Conservation (phyloP, 2,888 invertebrate species). For the Caenorhabditis sulstoni region DNA sequence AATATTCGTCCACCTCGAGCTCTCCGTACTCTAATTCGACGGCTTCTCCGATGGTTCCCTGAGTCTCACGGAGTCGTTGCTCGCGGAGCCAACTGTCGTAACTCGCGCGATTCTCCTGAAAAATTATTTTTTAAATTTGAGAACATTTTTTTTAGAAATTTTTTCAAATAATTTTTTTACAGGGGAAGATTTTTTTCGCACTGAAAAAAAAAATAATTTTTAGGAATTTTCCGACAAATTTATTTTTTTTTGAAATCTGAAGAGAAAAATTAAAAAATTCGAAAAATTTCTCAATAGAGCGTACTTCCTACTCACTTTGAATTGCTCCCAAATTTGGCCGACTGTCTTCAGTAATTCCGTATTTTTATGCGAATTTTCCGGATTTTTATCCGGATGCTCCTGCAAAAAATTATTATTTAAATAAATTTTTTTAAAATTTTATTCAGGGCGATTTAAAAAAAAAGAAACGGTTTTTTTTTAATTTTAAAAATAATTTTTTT, state of each 20-base stretch:
- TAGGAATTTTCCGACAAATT: not conserved
- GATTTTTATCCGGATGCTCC: slow-evolving; percentile 75
- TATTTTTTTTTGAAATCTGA: too few relatives aligned
- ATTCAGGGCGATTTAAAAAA: too few relatives aligned
- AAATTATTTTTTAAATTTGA: too few relatives aligned
- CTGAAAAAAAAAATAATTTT: slow-evolving; percentile 1
- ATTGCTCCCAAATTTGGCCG: slow-evolving; percentile 54
- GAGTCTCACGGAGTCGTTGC: slow-evolving; percentile 72
- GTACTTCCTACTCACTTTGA: slow-evolving; percentile 50
- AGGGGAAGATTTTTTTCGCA: too few relatives aligned
- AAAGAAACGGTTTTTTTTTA: too few relatives aligned
- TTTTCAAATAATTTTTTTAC: too few relatives aligned
- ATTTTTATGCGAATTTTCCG: slow-evolving; percentile 25
- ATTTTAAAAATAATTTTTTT: slow-evolving; percentile 1
- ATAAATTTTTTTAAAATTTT: too few relatives aligned
- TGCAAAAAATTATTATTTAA: slow-evolving; percentile 23
- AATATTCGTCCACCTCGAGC: slow-evolving; percentile 63
- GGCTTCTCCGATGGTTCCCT: slow-evolving; percentile 70
- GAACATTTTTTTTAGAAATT: too few relatives aligned
- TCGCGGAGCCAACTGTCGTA: slow-evolving; percentile 77
- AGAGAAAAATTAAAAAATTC: too few relatives aligned
- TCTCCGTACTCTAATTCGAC: slow-evolving; percentile 59
- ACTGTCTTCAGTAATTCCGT: slow-evolving; percentile 46
- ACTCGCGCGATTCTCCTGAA: slow-evolving; percentile 22
- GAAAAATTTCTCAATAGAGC: not conserved